phyloP scores from a whole-genome alignment of 2,113 vertebrate species.

The Coptodon bakossiorum region DNA sequence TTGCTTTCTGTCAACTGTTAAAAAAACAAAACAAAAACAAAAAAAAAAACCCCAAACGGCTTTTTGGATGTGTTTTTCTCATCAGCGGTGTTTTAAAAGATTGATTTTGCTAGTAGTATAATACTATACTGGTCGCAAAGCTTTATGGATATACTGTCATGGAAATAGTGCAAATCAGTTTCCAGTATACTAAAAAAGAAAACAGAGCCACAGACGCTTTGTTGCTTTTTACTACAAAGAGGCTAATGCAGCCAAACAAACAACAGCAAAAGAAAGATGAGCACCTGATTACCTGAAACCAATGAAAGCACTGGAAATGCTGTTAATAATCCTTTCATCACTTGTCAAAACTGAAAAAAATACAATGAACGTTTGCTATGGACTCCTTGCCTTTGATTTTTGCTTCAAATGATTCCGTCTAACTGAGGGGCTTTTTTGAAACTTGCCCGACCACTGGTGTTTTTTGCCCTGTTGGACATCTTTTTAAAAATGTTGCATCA shows the following conservation, averaged over 20 bases:
- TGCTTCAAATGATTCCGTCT: background rate
- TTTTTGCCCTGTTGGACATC: background rate
- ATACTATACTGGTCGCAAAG: background rate
- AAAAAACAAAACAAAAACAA: background rate
- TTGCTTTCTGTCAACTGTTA: slow-evolving; percentile 4
- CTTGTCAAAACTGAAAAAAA: background rate
- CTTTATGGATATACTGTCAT: background rate
- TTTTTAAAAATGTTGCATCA: background rate
- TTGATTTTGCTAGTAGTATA: background rate
- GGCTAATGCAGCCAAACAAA: background rate
- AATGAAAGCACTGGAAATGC: background rate
- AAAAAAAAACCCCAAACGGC: background rate
- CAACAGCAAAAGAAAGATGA: background rate
- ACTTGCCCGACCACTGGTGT: background rate
- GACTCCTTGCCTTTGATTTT: background rate
- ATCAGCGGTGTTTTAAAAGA: slow-evolving; percentile 5
- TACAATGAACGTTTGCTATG: background rate
- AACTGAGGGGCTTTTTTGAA: background rate
- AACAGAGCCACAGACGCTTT: background rate
- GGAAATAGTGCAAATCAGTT: slow-evolving; percentile 9
- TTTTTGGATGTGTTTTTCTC: slow-evolving; percentile 2
- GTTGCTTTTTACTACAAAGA: background rate
- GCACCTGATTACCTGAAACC: background rate
- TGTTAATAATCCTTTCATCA: background rate
- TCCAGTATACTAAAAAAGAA: slow-evolving; percentile 3